A percentile compares a stretch with the other conserved stretches of the same genome.
phyloP scores from a whole-genome alignment of 2,888 invertebrate species.

The Ectemnius lituratus region DNA sequence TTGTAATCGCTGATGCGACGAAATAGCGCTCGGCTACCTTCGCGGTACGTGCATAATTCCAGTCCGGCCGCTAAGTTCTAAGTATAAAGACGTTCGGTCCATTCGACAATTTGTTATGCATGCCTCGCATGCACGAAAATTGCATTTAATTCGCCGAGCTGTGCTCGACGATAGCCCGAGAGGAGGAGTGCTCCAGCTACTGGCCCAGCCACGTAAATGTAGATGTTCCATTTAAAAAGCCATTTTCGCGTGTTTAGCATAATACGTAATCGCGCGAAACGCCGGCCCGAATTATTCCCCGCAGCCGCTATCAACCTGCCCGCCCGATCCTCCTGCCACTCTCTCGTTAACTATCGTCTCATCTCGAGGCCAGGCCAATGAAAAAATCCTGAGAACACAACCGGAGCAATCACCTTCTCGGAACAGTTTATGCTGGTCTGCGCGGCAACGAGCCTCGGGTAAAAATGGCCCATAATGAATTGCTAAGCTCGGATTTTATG shows the following conservation, averaged over 20 bases:
- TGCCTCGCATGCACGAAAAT: slow-evolving; percentile 66
- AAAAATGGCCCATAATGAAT: slow-evolving; percentile 29
- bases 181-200: neutral
- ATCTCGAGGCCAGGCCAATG: slow-evolving; percentile 16
- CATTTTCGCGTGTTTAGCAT: slow-evolving; percentile 75
- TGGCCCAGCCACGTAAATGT: slow-evolving; percentile 66
- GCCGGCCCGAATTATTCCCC: slow-evolving; percentile 44
- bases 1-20: slow-evolving; percentile 68
- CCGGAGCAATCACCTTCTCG: slow-evolving; percentile 49
- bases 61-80: slow-evolving; percentile 41
- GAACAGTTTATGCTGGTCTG: slow-evolving; percentile 49
- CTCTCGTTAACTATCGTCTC: slow-evolving; percentile 49
- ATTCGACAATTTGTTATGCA: slow-evolving; percentile 70
- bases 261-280: slow-evolving; percentile 67
- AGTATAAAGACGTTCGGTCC: slow-evolving; percentile 67
- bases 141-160: slow-evolving; percentile 66
- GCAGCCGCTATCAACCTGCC: slow-evolving; percentile 20
- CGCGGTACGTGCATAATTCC: slow-evolving; percentile 55
- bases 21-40: slow-evolving; percentile 48
- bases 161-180: slow-evolving; percentile 38
- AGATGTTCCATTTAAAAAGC: slow-evolving; percentile 76
- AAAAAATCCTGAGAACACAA: slow-evolving; percentile 30
- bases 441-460: neutral
- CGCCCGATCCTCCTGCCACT: slow-evolving; percentile 24
- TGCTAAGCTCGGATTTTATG: slow-evolving; percentile 12